Percentiles rank a stretch among this genome's conserved stretches.
Conservation (phyloP, 2,888 invertebrate genomes). For the Hipparchia semele region DNA sequence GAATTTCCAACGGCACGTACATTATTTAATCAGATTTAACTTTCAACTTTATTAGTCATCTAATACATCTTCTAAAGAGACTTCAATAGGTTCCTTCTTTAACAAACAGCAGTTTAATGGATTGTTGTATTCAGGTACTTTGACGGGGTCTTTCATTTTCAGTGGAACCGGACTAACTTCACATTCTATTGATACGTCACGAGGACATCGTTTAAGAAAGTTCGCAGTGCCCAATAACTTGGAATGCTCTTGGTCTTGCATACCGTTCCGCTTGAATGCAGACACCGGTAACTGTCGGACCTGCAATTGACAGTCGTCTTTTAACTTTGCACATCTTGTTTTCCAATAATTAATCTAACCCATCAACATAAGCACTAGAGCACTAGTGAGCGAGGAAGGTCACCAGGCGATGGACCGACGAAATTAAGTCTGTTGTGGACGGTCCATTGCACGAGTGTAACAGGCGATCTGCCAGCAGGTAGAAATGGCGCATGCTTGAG, state of each 20-base stretch:
- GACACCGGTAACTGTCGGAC: constrained; percentile 68
- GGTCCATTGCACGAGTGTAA: no score
- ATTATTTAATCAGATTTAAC: not conserved
- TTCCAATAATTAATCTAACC: not conserved
- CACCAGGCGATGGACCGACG: no score
- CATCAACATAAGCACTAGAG: no score
- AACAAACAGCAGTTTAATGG: constrained; percentile 48
- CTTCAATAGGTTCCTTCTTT: constrained; percentile 64
- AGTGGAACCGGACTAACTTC: constrained; percentile 51
- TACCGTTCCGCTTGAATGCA: constrained; percentile 77
- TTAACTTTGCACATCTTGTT: constrained; percentile 43
- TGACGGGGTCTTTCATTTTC: constrained; percentile 61
- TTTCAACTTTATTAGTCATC: constrained; percentile 46
- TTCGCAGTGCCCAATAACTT: constrained; percentile 65
- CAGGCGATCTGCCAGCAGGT: no score
- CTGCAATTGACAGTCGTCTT: constrained; percentile 66
- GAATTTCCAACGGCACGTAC: constrained; percentile 5
- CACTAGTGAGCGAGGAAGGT: no score
- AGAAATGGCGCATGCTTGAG: no score
- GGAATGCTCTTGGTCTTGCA: constrained; percentile 77
- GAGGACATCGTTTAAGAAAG: constrained; percentile 64
- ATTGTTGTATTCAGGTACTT: constrained; percentile 58
- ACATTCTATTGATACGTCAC: constrained; percentile 66
- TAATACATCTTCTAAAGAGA: constrained; percentile 63
- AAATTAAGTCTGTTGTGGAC: no score